Evolutionary conservation across 2,797 vertebrate genomes (phyloP), one percentile per base, ranked within the genome.

Genomic region (Ara ararauna): DNA sequence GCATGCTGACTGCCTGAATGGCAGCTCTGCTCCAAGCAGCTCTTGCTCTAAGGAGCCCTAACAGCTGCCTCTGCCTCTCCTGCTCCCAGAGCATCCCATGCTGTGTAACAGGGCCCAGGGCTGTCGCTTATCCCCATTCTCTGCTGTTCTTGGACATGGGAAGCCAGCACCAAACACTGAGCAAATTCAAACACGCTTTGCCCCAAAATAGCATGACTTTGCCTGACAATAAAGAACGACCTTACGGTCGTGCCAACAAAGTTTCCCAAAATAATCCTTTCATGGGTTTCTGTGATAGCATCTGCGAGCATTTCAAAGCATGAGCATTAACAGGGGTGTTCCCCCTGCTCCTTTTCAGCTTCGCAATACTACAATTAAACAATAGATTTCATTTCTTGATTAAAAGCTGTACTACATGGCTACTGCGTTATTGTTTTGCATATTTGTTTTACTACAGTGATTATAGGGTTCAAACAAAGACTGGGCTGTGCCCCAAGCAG

Each of bases 121-220:
- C 48, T 61, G 30, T 29, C 17, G 42, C 42, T 61, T 13, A 3
- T 23, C 47, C 65, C 56, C n/a, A 21, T 32, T 22, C 53, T 20
- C 30, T 23, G 15, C 42, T 2, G 2, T 6, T n/a, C 34, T 21
- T 0, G 60, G 12, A 56, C 23, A 15, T 1, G 2, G 16, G 68
- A 36, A 81, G 3, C 45, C 38, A 7, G 45, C 38, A 23, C 47
- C 2, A 0, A 53, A 74, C 53, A 16, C 29, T 0, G n/a, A 80
- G 24, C 29, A 62, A 62, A 87, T 50, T 50, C 29, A 71, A 71
- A 20, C 67, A 30, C 1, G 0, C 13, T 90, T 60, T 67, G 53
- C 72, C 79, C 79, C 53, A 58, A 13, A 87, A 85, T 3, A 48
- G 38, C 62, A 50, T 2, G 6, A 45, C 70, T 73, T 36, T 7